Conservation (phyloP, 1,140 invertebrate genomes). For the Camponotus pennsylvanicus region DNA sequence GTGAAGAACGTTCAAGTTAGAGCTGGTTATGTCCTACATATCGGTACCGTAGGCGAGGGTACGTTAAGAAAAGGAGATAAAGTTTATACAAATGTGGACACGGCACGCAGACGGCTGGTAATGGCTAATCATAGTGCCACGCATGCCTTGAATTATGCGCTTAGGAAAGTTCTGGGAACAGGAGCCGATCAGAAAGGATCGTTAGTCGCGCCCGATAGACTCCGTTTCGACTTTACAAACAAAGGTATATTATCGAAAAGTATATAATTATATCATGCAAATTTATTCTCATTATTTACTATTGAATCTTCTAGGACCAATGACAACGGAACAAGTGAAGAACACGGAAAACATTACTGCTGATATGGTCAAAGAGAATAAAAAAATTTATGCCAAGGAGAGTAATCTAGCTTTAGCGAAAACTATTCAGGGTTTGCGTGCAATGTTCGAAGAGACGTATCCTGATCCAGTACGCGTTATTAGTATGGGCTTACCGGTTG, state of each 20-base stretch:
- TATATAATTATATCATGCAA: not conserved
- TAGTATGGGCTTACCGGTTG: conserved; percentile 96
- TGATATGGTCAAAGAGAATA: conserved; percentile 92
- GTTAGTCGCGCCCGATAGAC: conserved; percentile 98
- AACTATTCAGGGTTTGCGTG: conserved; percentile 96
- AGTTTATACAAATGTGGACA: conserved; percentile 94
- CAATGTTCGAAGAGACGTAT: conserved; percentile 99
- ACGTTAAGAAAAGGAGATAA: conserved; percentile 94
- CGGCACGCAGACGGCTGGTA: conserved; percentile 92
- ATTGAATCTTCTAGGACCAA: conserved; percentile 87
- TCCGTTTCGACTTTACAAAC: conserved; percentile 98
- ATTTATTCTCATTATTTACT: not conserved
- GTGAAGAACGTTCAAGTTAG: conserved; percentile 98
- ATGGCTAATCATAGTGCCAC: conserved; percentile 99
- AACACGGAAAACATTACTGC: conserved; percentile 93
- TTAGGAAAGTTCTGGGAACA: conserved; percentile 95
- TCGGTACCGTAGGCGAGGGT: conserved; percentile 94
- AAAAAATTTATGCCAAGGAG: conserved; percentile 96
- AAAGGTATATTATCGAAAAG: conserved; percentile 87
- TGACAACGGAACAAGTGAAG: conserved; percentile 95
- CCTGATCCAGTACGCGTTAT: conserved; percentile 99
- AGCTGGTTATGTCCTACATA: conserved; percentile 98
- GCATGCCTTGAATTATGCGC: conserved; percentile 97
- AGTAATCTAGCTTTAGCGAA: conserved; percentile 94
- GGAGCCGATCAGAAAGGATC: conserved; percentile 99